Percentiles rank a stretch among this genome's conserved stretches.
Evolutionary conservation across 1,140 invertebrate species (phyloP).

Genomic region (Trialeurodes vaporariorum): DNA sequence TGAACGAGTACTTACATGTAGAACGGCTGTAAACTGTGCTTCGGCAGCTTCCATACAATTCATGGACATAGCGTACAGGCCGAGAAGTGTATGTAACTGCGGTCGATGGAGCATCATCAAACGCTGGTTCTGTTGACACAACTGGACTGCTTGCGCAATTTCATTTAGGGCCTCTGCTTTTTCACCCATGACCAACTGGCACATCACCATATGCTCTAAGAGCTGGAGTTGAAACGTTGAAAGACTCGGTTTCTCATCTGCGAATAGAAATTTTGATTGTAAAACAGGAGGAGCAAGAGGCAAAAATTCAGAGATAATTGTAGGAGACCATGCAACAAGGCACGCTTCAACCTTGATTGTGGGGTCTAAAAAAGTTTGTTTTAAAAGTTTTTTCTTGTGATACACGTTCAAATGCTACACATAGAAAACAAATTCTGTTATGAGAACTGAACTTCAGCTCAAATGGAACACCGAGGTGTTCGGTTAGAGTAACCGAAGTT

Average conservation of each 20-base stretch:
- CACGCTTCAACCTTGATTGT: too few relatives aligned
- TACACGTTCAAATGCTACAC: too few relatives aligned
- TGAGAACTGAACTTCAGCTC: too few relatives aligned
- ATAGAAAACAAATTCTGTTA: too few relatives aligned
- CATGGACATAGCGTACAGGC: constrained; percentile 95
- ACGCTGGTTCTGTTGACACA: constrained; percentile 57
- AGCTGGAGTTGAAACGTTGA: constrained; percentile 87
- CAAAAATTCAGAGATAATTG: too few relatives aligned
- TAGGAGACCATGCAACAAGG: too few relatives aligned
- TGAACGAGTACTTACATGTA: constrained; percentile 71
- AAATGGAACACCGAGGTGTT: too few relatives aligned
- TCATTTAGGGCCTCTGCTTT: constrained; percentile 73
- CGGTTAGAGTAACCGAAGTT: too few relatives aligned
- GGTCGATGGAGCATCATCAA: constrained; percentile 73
- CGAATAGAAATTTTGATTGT: too few relatives aligned
- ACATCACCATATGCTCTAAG: constrained; percentile 93
- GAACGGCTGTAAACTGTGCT: constrained; percentile 79
- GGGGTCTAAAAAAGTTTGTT: too few relatives aligned
- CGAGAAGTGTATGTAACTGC: constrained; percentile 84
- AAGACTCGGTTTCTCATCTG: constrained; percentile 74
- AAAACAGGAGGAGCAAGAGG: too few relatives aligned
- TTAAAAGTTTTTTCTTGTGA: too few relatives aligned
- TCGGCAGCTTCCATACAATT: constrained; percentile 94
- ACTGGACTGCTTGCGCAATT: constrained; percentile 61
- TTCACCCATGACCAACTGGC: constrained; percentile 89